Conservation (phyloP, 2,888 invertebrate genomes). For the Pachydiplax longipennis region DNA sequence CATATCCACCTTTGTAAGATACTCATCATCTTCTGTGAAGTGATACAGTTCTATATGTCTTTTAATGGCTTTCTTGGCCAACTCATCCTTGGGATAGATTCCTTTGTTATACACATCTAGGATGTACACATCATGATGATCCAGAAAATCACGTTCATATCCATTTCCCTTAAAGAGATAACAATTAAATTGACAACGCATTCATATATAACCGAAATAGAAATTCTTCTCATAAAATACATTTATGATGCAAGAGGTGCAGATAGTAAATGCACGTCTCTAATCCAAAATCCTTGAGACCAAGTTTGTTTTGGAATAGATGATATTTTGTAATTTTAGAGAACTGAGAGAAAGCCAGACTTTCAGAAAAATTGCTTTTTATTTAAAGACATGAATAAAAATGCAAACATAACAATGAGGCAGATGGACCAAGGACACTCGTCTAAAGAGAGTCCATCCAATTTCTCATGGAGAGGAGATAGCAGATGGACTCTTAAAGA, state of each 20-base stretch:
- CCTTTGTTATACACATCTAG: conserved; percentile 84
- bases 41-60: conserved; percentile 72
- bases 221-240: neutral
- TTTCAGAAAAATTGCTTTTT: too few relatives aligned
- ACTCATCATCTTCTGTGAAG: conserved; percentile 72
- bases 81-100: conserved; percentile 81
- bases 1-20: conserved; percentile 72
- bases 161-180: conserved; percentile 76
- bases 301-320: too few relatives aligned
- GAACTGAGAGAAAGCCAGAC: too few relatives aligned
- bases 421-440: too few relatives aligned
- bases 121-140: conserved; percentile 75
- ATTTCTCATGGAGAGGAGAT: too few relatives aligned
- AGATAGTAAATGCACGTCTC: neutral
- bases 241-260: neutral
- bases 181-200: neutral
- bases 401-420: too few relatives aligned
- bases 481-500: too few relatives aligned
- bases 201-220: neutral
- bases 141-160: conserved; percentile 80
- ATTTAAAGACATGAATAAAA: too few relatives aligned
- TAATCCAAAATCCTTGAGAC: too few relatives aligned
- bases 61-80: conserved; percentile 76
- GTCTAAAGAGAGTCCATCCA: too few relatives aligned
- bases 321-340: too few relatives aligned